Base-by-base conservation (phyloP, 2,113 vertebrate genomes). In the Corapipo altera region DNA sequence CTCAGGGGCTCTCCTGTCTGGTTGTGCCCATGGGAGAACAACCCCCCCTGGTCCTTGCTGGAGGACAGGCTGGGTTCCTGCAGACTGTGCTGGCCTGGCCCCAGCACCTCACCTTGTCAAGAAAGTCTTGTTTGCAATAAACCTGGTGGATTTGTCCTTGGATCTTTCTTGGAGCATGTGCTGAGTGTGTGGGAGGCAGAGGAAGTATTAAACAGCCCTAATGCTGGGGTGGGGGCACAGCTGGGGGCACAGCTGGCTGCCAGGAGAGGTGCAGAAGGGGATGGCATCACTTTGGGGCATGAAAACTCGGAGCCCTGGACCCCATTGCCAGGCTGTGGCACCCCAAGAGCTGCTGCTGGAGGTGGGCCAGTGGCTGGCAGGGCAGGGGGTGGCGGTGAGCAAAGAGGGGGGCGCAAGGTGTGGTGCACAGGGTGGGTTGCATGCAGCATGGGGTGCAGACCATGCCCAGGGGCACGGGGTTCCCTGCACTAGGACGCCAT, bases 11-110 rank as follows among this genome's bases (percentile, higher is more conserved):
- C 22, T 66, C 14, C 70, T 72, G 35, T 41, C 41, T 41, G 2
- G 5, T 28, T 1, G 3, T 52, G 30, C 78, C 43, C 1, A 0
- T 0, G 11, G 64, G 28, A 37, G 54, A 37, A 77, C 0, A 3
- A 43, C 32, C 59, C 23, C n/a, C 11, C 8, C 21, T 35, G 58
- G 10, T 59, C 58, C 75, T 32, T 6, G 54, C 19, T 1, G 20
- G 55, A 5, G 73, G 33, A 11, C 9, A 1, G 52, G 9, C 13
- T 1, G 3, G 37, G 9, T 66, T 20, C 46, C 79, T 4, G 0
- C 32, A 7, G 89, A 77, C 76, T 79, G 57, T 2, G 5, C 66
- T 32, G 67, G 37, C 85, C 88, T 24, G 84, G 57, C 59, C 66
- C 59, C 55, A 19, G 39, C 20, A 1, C 55, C 46, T 61, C 2